Evolutionary conservation across 2,113 vertebrate genomes (phyloP), one percentile per base, ranked within the genome.

Genomic region (Brachyhypopomus occidentalis): DNA sequence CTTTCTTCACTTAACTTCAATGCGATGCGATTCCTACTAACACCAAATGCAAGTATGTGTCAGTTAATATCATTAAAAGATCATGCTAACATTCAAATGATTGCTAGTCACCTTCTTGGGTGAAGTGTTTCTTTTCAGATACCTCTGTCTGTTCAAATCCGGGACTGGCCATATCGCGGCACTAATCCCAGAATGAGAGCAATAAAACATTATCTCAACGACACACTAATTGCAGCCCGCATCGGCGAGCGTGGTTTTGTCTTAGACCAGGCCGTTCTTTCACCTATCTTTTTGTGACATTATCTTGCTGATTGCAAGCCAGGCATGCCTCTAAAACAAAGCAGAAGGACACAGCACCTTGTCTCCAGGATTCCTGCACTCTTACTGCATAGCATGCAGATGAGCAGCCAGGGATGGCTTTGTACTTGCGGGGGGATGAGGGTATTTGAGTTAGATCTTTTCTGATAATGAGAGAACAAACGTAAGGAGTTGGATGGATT

Each of bases 381-480:
- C 87, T 83, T 86, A 75, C 83, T 81, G 91, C 92, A 94, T 85
- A 89, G 86, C 86, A 94, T 90, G 78, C 83, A 91, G 91, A 94
- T 91, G 88, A 91, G 88, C 89, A 75, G 81, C 81, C 38, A 80
- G 81, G 78, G 87, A 77, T 82, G 86, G 80, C 87, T 93, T 93
- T 92, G 92, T 92, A 92, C 89, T 85, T 84, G 62, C 74, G 81
- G 77, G 87, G 87, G 75, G 75, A 94, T 94, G 84, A 14, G 90
- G 94, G 93, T 93, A 93, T 92, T 93, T 93, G 87, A 89, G 84
- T 91, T 82, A 92, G 90, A 92, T 92, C 83, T 80, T 79, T 82
- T 76, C 80, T 80, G 92, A 93, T 93, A 92, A 89, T 86, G 85
- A 88, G 88, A 12, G 70, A 36, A 90, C 87, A 82, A 76, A 38